Conservation (phyloP, 2,113 vertebrate genomes). For the Panurus biarmicus region DNA sequence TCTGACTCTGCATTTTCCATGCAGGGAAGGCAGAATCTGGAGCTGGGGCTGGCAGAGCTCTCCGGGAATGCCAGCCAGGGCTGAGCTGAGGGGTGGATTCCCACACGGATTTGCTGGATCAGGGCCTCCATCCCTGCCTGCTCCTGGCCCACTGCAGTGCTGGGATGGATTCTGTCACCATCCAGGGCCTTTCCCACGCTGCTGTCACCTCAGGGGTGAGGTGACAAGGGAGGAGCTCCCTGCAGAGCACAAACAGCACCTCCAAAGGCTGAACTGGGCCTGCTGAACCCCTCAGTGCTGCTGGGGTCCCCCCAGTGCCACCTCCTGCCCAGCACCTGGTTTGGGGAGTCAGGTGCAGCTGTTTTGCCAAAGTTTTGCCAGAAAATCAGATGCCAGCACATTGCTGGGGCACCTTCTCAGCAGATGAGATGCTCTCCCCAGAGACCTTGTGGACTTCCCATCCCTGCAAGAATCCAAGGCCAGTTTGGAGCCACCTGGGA, state of each 20-base stretch:
- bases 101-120: not conserved
- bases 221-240: not conserved
- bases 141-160: rapidly evolving
- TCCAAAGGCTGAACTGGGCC: not conserved
- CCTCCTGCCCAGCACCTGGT: not conserved
- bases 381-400: not conserved
- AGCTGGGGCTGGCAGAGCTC: not conserved
- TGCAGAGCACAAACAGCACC: not conserved
- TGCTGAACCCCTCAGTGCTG: not conserved
- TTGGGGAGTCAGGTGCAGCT: not conserved
- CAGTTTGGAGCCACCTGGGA: not conserved
- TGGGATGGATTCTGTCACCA: not conserved
- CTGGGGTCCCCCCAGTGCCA: not conserved
- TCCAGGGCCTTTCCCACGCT: not conserved
- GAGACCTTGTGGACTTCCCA: not conserved
- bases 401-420: not conserved
- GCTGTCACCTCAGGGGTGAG: not conserved
- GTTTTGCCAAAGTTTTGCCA: not conserved
- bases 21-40: rapidly evolving
- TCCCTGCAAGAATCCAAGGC: not conserved
- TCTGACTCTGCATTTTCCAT: not conserved
- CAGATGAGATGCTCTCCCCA: too few relatives aligned
- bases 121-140: not conserved
- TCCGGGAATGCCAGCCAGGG: rapidly evolving
- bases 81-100: not conserved